Base-by-base conservation (phyloP, 2,888 invertebrate genomes). In the Molanna angustata region DNA sequence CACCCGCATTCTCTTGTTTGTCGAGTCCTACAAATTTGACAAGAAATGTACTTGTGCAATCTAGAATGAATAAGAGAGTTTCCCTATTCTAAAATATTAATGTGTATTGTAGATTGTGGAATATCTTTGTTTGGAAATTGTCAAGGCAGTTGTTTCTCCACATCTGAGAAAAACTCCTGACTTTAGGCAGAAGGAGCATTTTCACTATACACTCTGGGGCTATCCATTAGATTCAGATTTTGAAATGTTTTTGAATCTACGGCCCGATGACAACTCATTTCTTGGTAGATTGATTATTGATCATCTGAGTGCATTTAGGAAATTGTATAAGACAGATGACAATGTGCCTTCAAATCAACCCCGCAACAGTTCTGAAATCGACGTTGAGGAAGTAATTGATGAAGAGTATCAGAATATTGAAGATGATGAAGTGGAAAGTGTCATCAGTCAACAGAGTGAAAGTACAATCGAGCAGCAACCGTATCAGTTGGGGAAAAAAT, bases 71-170 rank as follows among this genome's bases (percentile, higher is more conserved):
- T n/a, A n/a, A n/a, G n/a, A n/a, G n/a, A n/a, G n/a, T n/a, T n/a
- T n/a, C n/a, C n/a, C n/a, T n/a, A n/a, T n/a, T n/a, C n/a, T n/a
- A n/a, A n/a, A 16, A 7, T 40, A 49, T 49, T n/a, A n/a, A n/a
- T n/a, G n/a, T n/a, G n/a, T n/a, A n/a, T 67, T 67, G 49, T 62
- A 82, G 81, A 71, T 84, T 42, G 79, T 83, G 1, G 80, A 80
- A 65, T 83, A 84, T 62, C 68, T 86, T 1, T 81, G 83, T 61
- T 76, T 78, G 53, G 83, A 85, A 70, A 77, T 86, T 64, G 78
- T 83, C 19, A 73, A 72, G 27, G 74, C 81, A 0, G 74, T 79
- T 19, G 74, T 75, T 62, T 76, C 76, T 0, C 76, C 76, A 1
- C 77, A 77, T 51, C 63, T 77, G 3, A 67, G 74, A 1, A 73